Conservation (phyloP, 2,113 vertebrate genomes). For the Phrynocephalus versicolor region DNA sequence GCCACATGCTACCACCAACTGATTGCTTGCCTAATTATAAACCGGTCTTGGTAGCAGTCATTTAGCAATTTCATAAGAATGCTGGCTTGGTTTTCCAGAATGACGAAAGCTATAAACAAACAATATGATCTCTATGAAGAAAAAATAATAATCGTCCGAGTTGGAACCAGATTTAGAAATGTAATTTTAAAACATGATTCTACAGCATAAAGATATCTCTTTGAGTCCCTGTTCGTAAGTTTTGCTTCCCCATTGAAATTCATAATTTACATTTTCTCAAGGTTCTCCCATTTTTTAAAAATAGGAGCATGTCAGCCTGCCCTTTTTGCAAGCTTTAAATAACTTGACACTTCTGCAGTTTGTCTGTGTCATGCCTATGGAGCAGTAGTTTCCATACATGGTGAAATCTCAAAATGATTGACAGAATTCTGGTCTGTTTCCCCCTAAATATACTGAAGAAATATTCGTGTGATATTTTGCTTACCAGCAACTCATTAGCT, state of each 20-base stretch:
- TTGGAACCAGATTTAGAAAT: background rate
- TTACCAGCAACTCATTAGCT: background rate
- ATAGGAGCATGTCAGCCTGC: background rate
- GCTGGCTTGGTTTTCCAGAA: background rate
- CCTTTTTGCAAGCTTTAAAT: background rate
- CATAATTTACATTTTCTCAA: background rate
- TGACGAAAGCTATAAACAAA: background rate
- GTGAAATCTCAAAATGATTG: conserved; percentile 13
- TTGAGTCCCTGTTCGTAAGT: background rate
- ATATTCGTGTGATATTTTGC: background rate
- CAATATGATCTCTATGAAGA: background rate
- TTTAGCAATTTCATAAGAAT: background rate
- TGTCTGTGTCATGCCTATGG: background rate
- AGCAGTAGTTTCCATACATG: background rate
- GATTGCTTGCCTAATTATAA: background rate
- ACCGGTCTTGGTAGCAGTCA: background rate
- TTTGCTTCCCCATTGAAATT: background rate
- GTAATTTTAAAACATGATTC: background rate
- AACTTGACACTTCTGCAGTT: background rate
- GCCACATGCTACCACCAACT: background rate
- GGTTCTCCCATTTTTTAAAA: background rate
- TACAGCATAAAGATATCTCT: background rate
- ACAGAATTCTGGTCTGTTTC: conserved; percentile 11
- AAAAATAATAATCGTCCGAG: background rate
- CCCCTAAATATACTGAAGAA: background rate